Base-by-base conservation (phyloP, 2,888 invertebrate species). In the Aphrophora alni region DNA sequence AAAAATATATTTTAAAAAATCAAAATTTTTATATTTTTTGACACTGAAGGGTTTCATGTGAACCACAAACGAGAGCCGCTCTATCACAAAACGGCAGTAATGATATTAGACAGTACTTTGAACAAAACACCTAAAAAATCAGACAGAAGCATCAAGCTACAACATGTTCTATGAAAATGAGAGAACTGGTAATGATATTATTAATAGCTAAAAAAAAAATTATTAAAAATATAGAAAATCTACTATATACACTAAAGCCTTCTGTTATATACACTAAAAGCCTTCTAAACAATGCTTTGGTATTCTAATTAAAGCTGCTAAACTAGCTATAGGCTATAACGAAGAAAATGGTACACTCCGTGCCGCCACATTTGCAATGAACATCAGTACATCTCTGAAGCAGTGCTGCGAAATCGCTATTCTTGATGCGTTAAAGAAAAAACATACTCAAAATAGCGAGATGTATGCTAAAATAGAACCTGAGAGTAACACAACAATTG, bases 321-420 rank as follows among this genome's bases (percentile, higher is more conserved):
- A 77, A 28, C 14, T n/a, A 38, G 77, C 70, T 24, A 28, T 69
- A 7, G 70, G 70, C 10, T 77, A 33, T 77, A 24, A 69, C 69
- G 69, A 28, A 33, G 24, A 14, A 8, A n/a, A 28, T 5, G 38
- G 69, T 10, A 69, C 17, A 12, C 68, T 33, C 51, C 27, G 70
- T n/a, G 28, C 28, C 21, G 17, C 33, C 17, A 70, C 77, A 3
- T 77, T 68, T 69, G 68, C 68, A 7, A 77, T 77, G 77, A 77
- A 77, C 33, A 68, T 77, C 26, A 14, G 75, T 14, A 59, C 75
- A 8, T 44, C 75, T 25, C n/a, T 75, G 27, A 75, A 75, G 14
- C 44, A 51, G 17, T 75, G 75, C 26, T 75, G 75, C 38, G 75
- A 75, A 59, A 75, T 75, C 17, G 75, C 51, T 17, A 77, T 70